Percentiles rank a stretch among this genome's conserved stretches.
Conservation (phyloP, 1,140 invertebrate species). For the Arion vulgaris region DNA sequence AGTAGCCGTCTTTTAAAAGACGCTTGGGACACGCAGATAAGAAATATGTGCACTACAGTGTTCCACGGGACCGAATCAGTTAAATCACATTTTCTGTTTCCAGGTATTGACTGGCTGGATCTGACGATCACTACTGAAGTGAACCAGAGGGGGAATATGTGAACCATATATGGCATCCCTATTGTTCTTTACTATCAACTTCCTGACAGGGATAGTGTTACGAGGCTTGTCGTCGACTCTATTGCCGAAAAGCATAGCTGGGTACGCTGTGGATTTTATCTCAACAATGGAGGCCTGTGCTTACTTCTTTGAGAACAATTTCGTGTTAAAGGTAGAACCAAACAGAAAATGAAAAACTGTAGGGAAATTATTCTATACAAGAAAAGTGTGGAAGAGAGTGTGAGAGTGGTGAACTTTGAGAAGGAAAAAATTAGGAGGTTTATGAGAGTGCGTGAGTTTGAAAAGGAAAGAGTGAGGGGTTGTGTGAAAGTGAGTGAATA, state of each 20-base stretch:
- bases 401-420: too few relatives aligned
- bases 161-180: conserved; percentile 59
- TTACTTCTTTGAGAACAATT: conserved; percentile 68
- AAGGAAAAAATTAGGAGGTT: too few relatives aligned
- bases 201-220: conserved; percentile 50
- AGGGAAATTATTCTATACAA: too few relatives aligned
- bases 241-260: conserved; percentile 44
- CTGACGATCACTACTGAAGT: conserved; percentile 46
- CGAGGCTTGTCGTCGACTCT: conserved; percentile 51
- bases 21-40: too few relatives aligned
- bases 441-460: too few relatives aligned
- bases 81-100: not conserved
- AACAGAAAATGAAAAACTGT: not conserved
- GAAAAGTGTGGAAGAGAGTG: too few relatives aligned
- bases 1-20: too few relatives aligned
- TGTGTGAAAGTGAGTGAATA: too few relatives aligned
- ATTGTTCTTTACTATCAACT: conserved; percentile 60
- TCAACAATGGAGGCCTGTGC: conserved; percentile 66
- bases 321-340: conserved; percentile 61
- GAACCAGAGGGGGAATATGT: conserved; percentile 54
- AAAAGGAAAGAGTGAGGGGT: too few relatives aligned
- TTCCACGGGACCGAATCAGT: too few relatives aligned
- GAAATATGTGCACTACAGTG: too few relatives aligned
- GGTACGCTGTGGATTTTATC: conserved; percentile 55
- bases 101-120: conserved; percentile 51